phyloP scores from a whole-genome alignment of 1,140 invertebrate genomes.

The Zaprionus nigranus region DNA sequence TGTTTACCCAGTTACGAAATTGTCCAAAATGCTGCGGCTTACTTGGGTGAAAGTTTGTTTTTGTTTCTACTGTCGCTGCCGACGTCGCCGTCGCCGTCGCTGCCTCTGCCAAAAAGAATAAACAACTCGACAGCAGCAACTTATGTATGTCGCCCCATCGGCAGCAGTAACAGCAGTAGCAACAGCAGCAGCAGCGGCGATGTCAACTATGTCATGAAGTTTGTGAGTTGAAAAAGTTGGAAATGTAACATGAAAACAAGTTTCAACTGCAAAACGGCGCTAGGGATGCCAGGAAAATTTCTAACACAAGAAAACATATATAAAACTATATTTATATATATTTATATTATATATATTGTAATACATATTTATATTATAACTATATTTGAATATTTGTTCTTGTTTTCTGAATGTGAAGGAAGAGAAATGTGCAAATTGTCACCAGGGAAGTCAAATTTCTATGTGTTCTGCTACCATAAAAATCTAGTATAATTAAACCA shows the following conservation, averaged over 20 bases:
- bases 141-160: conserved; percentile 22
- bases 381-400: too few relatives aligned
- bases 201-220: background rate
- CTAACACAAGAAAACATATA: too few relatives aligned
- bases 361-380: too few relatives aligned
- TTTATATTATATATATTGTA: too few relatives aligned
- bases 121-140: conserved; percentile 33
- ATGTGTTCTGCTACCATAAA: background rate
- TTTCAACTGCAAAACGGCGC: background rate
- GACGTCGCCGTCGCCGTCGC: conserved; percentile 7
- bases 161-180: background rate
- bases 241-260: background rate
- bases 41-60: conserved; percentile 78
- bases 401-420: too few relatives aligned
- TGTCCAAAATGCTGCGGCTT: conserved; percentile 81
- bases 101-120: conserved; percentile 37
- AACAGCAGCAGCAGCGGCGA: background rate
- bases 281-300: background rate
- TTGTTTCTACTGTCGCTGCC: conserved; percentile 39
- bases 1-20: conserved; percentile 82
- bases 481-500: background rate
- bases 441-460: background rate
- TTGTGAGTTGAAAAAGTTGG: conserved; percentile 3
- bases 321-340: too few relatives aligned
- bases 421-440: too few relatives aligned